Evolutionary conservation across 2,888 invertebrate genomes (phyloP).

Genomic region (Acrocera orbiculus): DNA sequence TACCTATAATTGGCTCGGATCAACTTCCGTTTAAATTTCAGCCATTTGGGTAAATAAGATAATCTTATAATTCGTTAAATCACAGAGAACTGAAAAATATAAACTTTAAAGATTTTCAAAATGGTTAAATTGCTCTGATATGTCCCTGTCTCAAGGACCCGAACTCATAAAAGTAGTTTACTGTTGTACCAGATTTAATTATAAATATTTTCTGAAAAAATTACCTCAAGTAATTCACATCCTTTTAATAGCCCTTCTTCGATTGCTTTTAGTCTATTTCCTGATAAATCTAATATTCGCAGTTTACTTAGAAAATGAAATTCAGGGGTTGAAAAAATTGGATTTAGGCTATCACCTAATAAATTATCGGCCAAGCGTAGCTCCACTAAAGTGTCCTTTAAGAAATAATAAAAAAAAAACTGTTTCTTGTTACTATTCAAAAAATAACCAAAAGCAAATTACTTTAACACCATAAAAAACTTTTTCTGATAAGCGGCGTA

Average conservation of each 20-base stretch:
- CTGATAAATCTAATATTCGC: conserved; percentile 57
- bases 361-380: conserved; percentile 60
- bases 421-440: background rate
- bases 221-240: conserved; percentile 54
- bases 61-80: too few species aligned
- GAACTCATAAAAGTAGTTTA: too few species aligned
- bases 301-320: conserved; percentile 58
- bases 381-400: conserved; percentile 44
- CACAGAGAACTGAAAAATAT: too few species aligned
- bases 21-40: too few species aligned
- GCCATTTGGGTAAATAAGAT: too few species aligned
- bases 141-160: too few species aligned
- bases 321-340: conserved; percentile 75
- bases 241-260: conserved; percentile 78
- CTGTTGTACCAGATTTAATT: background rate
- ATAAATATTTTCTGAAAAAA: conserved; percentile 10
- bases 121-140: too few species aligned
- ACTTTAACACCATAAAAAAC: conserved; percentile 45
- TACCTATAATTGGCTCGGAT: too few species aligned
- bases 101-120: too few species aligned
- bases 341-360: conserved; percentile 78
- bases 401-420: conserved; percentile 4
- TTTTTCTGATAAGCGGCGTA: conserved; percentile 61
- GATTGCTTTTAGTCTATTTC: conserved; percentile 62
- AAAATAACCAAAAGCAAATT: conserved; percentile 1